Percentiles rank a stretch among this genome's conserved stretches.
These are phyloP conservation scores for Pithys albifrons DNA, from an alignment of 2,113 vertebrate species.

Conservation along the genomic window DNA sequence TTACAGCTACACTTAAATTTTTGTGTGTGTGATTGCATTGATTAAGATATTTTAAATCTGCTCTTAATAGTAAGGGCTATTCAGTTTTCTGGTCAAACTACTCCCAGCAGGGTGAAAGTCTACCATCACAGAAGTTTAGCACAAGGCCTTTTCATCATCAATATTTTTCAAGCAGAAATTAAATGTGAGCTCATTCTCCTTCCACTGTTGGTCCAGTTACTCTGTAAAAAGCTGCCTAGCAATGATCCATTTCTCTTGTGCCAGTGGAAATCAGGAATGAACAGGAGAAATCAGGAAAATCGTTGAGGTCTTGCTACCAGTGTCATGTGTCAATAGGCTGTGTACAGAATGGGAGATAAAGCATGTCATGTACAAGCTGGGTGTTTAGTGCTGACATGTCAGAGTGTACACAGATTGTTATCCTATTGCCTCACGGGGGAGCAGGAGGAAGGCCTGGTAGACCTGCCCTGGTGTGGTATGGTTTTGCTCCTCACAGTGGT, in stretches of 20 bases:
- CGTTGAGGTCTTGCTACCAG: neutral
- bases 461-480: neutral
- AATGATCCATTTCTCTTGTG: neutral
- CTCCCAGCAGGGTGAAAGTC: neutral
- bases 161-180: neutral
- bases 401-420: slow-evolving; percentile 4
- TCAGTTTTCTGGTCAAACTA: slow-evolving; percentile 4
- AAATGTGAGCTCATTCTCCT: neutral
- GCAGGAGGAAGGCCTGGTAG: slow-evolving; percentile 6
- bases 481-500: neutral
- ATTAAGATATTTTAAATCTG: slow-evolving; percentile 14
- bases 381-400: slow-evolving; percentile 32
- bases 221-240: neutral
- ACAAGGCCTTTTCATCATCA: neutral
- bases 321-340: slow-evolving; percentile 35
- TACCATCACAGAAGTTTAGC: neutral
- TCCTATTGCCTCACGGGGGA: neutral
- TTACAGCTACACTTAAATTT: slow-evolving; percentile 27
- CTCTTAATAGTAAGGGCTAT: neutral
- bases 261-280: slow-evolving; percentile 13
- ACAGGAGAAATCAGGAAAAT: slow-evolving; percentile 53
- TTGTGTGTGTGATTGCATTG: slow-evolving; percentile 8
- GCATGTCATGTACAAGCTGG: neutral
- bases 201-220: neutral
- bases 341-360: neutral